Base-by-base conservation (phyloP, 2,113 vertebrate species). In the Tenebrosternarchus preto region DNA sequence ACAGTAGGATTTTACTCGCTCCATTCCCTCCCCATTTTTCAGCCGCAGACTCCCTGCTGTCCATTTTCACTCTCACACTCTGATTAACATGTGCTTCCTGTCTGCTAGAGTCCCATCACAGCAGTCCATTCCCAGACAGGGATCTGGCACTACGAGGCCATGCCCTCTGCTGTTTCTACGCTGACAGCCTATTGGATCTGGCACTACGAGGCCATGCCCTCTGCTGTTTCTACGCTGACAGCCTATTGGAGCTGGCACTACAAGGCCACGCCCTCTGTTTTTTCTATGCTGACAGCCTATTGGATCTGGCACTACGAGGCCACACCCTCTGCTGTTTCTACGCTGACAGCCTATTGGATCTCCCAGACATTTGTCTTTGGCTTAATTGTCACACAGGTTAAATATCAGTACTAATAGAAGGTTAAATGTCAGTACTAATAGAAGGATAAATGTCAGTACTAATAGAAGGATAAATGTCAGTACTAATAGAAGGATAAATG, bases 41-140 rank as follows among this genome's bases (percentile, higher is more conserved):
- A n/a, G n/a, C n/a, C n/a, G n/a, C n/a, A n/a, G 33, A 33, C 15
- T 4, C 59, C 27, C 69, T n/a, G n/a, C n/a, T n/a, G 19, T 80
- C 80, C 64, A 46, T 63, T 73, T 53, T 53, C 31, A 24, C 63
- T 66, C 46, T 76, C 6, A 15, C 53, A 12, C 29, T 33, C 80
- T 20, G 39, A 85, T 81, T 85, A 80, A 63, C 31, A 82, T 82
- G 77, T 68, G 77, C 83, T 68, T 71, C 56, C 46, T 84, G 27
- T 71, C 63, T 76, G 69, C 57, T n/a, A 66, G 73, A 73, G 73
- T 71, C 68, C 36, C 63, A 61, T 74, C 72, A 20, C 56, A 39
- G 73, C 77, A 81, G 80, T 85, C 81, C 64, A 82, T 46, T 86
- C 80, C 66, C 36, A 68, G 73, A 80, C 46, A 33, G 36, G 33